Conservation (phyloP, 2,888 invertebrate genomes). For the Didymodactylos carnosus region DNA sequence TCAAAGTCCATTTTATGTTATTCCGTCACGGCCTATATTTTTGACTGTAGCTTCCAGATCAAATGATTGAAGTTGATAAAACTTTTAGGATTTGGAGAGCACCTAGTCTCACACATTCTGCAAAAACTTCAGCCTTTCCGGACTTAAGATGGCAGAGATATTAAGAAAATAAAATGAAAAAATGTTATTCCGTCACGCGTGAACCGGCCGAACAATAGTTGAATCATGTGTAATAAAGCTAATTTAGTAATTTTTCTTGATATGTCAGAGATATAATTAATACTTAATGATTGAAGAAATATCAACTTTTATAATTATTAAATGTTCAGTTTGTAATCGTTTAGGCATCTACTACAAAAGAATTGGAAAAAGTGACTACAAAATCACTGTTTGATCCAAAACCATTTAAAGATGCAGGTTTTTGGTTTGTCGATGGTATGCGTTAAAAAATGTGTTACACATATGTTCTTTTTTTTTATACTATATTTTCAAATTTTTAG, state of each 20-base stretch:
- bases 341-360: constrained; percentile 31
- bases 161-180: neutral
- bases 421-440: constrained; percentile 45
- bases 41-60: too few relatives aligned
- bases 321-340: neutral
- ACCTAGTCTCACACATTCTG: neutral
- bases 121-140: neutral
- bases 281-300: too few relatives aligned
- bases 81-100: neutral
- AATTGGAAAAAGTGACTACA: constrained; percentile 41
- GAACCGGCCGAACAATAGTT: neutral
- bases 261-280: too few relatives aligned
- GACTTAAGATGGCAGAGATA: neutral
- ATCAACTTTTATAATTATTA: too few relatives aligned
- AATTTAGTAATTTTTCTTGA: too few relatives aligned
- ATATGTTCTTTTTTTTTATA: neutral
- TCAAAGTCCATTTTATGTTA: too few relatives aligned
- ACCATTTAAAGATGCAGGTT: constrained; percentile 47
- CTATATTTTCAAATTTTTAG: too few relatives aligned
- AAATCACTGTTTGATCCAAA: constrained; percentile 51
- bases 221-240: too few relatives aligned
- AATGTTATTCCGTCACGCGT: neutral
- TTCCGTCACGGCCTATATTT: neutral
- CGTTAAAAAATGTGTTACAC: too few relatives aligned
- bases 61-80: neutral